phyloP scores from a whole-genome alignment of 1,140 invertebrate species.

The Eupeodes corollae region DNA sequence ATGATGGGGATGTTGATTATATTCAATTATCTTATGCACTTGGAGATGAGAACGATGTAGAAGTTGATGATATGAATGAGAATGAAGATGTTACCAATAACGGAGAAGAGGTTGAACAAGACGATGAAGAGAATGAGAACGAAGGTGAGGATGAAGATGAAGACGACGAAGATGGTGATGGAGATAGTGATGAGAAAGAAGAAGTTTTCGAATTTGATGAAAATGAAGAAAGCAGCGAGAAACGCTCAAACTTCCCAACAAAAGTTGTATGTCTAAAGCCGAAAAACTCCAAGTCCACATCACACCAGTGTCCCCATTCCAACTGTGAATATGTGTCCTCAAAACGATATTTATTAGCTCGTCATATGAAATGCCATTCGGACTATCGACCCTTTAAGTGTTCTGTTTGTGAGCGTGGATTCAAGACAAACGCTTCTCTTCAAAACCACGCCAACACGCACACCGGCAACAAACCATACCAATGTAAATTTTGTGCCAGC shows the following conservation, averaged over 20 bases:
- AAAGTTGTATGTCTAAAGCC: slow-evolving; percentile 16
- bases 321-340: slow-evolving; percentile 84
- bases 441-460: slow-evolving; percentile 96
- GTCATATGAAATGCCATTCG: slow-evolving; percentile 93
- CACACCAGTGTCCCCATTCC: slow-evolving; percentile 77
- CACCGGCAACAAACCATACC: slow-evolving; percentile 88
- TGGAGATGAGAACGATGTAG: slow-evolving; percentile 43
- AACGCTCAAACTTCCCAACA: slow-evolving; percentile 5
- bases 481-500: slow-evolving; percentile 85
- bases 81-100: slow-evolving; percentile 38
- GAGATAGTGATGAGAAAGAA: neutral
- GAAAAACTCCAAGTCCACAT: slow-evolving; percentile 41
- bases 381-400: slow-evolving; percentile 89
- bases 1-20: slow-evolving; percentile 3
- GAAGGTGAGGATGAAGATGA: slow-evolving; percentile 9
- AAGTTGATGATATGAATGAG: slow-evolving; percentile 42
- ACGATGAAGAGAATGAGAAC: slow-evolving; percentile 19
- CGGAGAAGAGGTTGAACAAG: neutral
- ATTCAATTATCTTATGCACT: slow-evolving; percentile 11
- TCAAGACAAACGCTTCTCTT: slow-evolving; percentile 85
- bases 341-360: slow-evolving; percentile 75
- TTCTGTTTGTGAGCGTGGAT: slow-evolving; percentile 84
- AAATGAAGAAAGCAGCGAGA: slow-evolving; percentile 37
- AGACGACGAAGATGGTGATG: slow-evolving; percentile 13
- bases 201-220: slow-evolving; percentile 56